Percentiles rank a stretch among this genome's conserved stretches.
Evolutionary conservation across 2,113 vertebrate species (phyloP).

Genomic region (Xyrauchen texanus): DNA sequence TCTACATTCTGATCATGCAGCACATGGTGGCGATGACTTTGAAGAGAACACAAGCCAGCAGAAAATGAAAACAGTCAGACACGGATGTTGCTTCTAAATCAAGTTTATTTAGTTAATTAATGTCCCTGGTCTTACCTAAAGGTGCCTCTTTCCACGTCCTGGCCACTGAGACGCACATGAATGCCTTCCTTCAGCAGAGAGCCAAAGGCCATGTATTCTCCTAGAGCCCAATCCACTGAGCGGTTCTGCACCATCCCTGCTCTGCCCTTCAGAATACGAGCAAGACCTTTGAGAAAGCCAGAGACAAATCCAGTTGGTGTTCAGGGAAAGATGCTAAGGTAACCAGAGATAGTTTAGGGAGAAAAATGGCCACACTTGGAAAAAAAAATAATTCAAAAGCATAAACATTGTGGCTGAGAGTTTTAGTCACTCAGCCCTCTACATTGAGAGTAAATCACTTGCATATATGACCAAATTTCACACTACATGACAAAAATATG

Average conservation of each 20-base stretch:
- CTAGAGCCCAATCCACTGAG: slow-evolving; percentile 90
- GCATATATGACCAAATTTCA: too few species aligned
- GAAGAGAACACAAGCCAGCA: not conserved
- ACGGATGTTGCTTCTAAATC: not conserved
- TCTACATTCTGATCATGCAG: slow-evolving; percentile 93
- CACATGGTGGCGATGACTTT: slow-evolving; percentile 91
- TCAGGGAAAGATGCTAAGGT: not conserved
- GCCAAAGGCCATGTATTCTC: slow-evolving; percentile 93
- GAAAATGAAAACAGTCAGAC: not conserved
- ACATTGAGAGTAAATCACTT: too few species aligned
- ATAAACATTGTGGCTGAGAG: too few species aligned
- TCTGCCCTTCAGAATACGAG: slow-evolving; percentile 85
- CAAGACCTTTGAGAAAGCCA: slow-evolving; percentile 75
- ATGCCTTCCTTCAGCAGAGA: slow-evolving; percentile 93
- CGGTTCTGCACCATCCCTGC: slow-evolving; percentile 83
- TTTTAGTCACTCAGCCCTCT: too few species aligned
- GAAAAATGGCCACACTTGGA: too few species aligned
- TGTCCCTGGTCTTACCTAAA: slow-evolving; percentile 79
- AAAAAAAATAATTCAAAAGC: too few species aligned
- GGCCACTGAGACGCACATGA: slow-evolving; percentile 93
- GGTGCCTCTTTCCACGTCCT: slow-evolving; percentile 93
- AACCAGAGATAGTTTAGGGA: too few species aligned
- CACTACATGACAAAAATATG: too few species aligned
- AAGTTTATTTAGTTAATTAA: not conserved
- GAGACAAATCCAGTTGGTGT: not conserved